Conservation (phyloP, 2,113 vertebrate genomes). For the Melanotaenia duboulayi region DNA sequence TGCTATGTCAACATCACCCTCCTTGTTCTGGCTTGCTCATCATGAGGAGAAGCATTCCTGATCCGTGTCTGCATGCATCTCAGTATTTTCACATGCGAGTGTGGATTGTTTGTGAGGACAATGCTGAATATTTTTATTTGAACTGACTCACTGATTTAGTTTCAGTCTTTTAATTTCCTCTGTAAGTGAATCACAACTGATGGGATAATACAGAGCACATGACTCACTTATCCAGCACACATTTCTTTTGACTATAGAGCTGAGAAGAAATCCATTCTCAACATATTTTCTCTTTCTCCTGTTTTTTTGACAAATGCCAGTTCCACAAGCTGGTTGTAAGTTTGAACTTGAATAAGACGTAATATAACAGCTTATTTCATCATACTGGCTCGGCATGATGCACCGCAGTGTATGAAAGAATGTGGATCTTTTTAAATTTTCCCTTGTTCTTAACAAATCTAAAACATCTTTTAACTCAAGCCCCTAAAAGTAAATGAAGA, state of each 20-base stretch:
- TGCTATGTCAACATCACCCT: slow-evolving; percentile 65
- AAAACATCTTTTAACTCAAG: not conserved
- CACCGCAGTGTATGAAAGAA: too few species aligned
- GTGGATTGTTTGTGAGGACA: slow-evolving; percentile 28
- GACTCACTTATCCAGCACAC: slow-evolving; percentile 53
- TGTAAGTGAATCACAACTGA: slow-evolving; percentile 54
- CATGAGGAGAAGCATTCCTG: slow-evolving; percentile 66
- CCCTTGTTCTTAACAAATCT: too few species aligned
- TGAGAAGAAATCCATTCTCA: slow-evolving; percentile 18
- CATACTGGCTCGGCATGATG: too few species aligned
- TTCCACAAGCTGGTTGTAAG: not conserved
- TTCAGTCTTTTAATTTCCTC: slow-evolving; percentile 58
- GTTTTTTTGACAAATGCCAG: not conserved
- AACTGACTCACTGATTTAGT: slow-evolving; percentile 2
- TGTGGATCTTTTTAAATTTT: too few species aligned
- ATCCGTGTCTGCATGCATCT: slow-evolving; percentile 43
- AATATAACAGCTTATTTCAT: not conserved
- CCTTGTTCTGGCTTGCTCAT: slow-evolving; percentile 76
- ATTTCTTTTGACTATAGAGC: slow-evolving; percentile 36
- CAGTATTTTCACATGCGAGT: slow-evolving; percentile 21
- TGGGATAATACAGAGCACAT: slow-evolving; percentile 61
- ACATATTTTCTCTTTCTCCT: slow-evolving; percentile 24
- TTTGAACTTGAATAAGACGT: not conserved
- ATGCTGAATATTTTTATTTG: slow-evolving; percentile 33
- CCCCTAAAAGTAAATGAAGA: not conserved